Evolutionary conservation across 2,888 invertebrate genomes (phyloP), one percentile per base, ranked within the genome.

Genomic region (Argynnis bischoffii): DNA sequence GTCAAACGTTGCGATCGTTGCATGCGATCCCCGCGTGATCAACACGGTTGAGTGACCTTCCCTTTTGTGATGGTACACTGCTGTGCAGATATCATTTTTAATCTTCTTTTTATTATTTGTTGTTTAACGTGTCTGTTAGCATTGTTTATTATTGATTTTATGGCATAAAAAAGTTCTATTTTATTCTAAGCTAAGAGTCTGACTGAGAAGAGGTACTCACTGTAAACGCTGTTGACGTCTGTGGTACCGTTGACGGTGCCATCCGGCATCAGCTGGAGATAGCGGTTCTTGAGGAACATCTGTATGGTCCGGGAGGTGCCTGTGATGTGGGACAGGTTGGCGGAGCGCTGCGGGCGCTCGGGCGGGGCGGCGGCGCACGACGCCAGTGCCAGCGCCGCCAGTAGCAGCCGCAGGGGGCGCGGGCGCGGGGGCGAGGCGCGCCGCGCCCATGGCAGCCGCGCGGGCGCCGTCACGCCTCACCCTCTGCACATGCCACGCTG

Each of bases 231-330:
- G 86, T 94, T 94, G 92, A 95, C 95, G 87, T 96, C 95, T 84
- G 94, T 94, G 85, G 96, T 96, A 79, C 97, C 97, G 93, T 96
- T 96, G 89, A 97, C 96, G 79, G 95, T 95, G 87, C 97, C 97
- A 93, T 97, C 96, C 77, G 96, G 96, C 90, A 96, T 92, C 80
- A 97, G 93, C 93, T 97, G 97, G 77, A 97, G 94, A 87, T 96
- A 95, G 79, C 95, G 94, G 93, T 97, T 96, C 93, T 96, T 96
- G 90, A 97, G 95, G 93, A 95, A 96, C 94, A 97, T 94, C 92
- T 96, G 96, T 82, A 97, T 96, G 85, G 96, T 96, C 80, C 96
- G 94, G 75, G 95, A 94, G 71, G 96, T 95, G 86, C 96, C 96
- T 79, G 96, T 95, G 85, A 96, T 95, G 91, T 96, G 96, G 82